Evolutionary conservation across 2,888 invertebrate species (phyloP), one percentile per base, ranked within the genome.

Genomic region (Epistrophe grossulariae): DNA sequence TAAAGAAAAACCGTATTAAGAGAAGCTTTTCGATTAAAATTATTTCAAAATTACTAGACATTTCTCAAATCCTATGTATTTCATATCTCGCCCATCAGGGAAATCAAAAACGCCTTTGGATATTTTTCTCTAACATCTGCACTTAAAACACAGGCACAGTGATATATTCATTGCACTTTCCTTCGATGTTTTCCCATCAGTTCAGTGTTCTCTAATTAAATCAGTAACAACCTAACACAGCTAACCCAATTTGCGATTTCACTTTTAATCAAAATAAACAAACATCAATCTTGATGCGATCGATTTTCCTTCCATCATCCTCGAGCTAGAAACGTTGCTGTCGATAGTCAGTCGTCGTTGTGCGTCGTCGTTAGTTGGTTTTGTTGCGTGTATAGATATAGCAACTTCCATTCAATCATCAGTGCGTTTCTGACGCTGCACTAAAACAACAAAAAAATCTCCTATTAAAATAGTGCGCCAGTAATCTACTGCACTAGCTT

Each of bases 211-310:
- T 31, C 64, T 64, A 17, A 48, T 68, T 68, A 45, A 66, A 48
- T 68, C 59, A 45, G 11, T 24, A 64, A 9, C 4, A 17, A 19
- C 19, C 55, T 52, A 66, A 17, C 24, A n/a, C 71, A 59, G 64
- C 78, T 79, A 83, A 79, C 83, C 83, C 31, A 79, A 70, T 79
- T 83, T 68, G 62, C 50, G 70, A 74, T 79, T 83, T 83, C 79
- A 73, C 83, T 79, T 83, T 79, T 83, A 62, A 79, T 78, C 83
- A 78, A 38, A 40, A 52, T 43, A 45, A 74, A 43, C 60, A 52
- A 45, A 66, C 28, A 64, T 59, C 57, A 68, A 19, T 60, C 68
- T 48, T 38, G 24, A 24, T 24, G 38, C 57, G 50, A 72, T 73
- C 31, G 48, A 66, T 66, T n/a, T 60, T 35, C 45, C 59, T 50